phyloP scores from a whole-genome alignment of 2,113 vertebrate genomes.

The Empidonax traillii region DNA sequence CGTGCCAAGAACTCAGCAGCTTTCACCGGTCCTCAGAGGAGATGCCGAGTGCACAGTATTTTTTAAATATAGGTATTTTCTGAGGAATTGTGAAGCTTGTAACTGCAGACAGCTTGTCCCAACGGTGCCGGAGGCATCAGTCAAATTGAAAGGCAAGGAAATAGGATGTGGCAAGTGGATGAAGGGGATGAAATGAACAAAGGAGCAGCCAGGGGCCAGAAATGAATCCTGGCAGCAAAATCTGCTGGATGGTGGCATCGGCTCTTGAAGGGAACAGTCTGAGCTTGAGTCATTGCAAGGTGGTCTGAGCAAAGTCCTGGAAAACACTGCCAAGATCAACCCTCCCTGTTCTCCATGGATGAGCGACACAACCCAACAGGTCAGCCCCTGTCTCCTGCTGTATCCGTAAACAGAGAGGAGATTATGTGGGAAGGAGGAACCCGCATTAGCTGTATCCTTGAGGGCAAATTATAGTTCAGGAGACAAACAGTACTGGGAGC shows the following conservation, averaged over 20 bases:
- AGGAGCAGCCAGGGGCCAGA: neutral
- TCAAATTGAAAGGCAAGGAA: neutral
- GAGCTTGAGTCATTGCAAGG: neutral
- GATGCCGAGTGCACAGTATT: neutral
- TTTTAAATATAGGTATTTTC: neutral
- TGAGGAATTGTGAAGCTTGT: neutral
- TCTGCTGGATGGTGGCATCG: neutral
- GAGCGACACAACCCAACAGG: neutral
- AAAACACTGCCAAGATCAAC: neutral
- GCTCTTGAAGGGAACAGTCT: neutral
- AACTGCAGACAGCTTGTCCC: neutral
- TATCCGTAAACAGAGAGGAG: neutral
- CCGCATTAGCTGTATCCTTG: neutral
- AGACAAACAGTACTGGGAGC: conserved; percentile 7
- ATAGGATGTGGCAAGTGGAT: neutral
- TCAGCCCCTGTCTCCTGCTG: neutral
- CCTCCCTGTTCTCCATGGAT: neutral
- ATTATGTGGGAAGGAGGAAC: conserved; percentile 10
- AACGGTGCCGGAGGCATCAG: neutral
- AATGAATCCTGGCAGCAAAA: neutral
- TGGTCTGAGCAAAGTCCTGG: neutral
- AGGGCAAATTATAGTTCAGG: neutral
- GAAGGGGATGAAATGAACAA: neutral
- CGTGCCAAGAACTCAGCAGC: neutral
- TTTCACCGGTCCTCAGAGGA: neutral